phyloP scores from a whole-genome alignment of 2,888 invertebrate genomes.

The Drosophila kokeensis region DNA sequence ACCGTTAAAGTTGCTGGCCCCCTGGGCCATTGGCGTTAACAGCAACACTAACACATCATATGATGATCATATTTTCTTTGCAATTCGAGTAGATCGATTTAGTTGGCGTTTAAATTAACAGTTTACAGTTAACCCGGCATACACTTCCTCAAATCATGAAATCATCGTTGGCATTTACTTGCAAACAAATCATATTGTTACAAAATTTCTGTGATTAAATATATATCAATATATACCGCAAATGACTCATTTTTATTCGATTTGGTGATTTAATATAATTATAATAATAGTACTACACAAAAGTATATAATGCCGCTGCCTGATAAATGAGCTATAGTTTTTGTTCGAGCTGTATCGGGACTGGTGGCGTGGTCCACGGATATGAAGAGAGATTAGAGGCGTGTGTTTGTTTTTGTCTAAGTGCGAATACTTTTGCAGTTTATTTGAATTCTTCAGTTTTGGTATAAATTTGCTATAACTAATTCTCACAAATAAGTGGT shows the following conservation, averaged over 20 bases:
- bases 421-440: conserved; percentile 25
- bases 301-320: background rate
- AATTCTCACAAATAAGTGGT: conserved; percentile 65
- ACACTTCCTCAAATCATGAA: background rate
- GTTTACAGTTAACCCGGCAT: conserved; percentile 19
- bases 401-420: background rate
- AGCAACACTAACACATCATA: background rate
- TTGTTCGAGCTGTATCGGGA: background rate
- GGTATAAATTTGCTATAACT: conserved; percentile 72
- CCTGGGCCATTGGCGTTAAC: conserved; percentile 53
- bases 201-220: conserved; percentile 43
- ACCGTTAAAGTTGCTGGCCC: conserved; percentile 37
- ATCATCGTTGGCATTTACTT: too few species aligned
- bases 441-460: conserved; percentile 72
- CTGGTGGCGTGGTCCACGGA: background rate
- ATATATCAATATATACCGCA: background rate
- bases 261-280: background rate
- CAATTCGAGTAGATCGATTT: conserved; percentile 30
- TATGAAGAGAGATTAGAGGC: background rate
- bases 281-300: background rate
- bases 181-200: conserved; percentile 20
- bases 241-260: background rate
- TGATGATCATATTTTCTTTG: conserved; percentile 22
- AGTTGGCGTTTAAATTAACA: conserved; percentile 41
- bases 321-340: background rate